Evolutionary conservation across 2,888 invertebrate species (phyloP).

Genomic region (Sphecodes monilicornis): DNA sequence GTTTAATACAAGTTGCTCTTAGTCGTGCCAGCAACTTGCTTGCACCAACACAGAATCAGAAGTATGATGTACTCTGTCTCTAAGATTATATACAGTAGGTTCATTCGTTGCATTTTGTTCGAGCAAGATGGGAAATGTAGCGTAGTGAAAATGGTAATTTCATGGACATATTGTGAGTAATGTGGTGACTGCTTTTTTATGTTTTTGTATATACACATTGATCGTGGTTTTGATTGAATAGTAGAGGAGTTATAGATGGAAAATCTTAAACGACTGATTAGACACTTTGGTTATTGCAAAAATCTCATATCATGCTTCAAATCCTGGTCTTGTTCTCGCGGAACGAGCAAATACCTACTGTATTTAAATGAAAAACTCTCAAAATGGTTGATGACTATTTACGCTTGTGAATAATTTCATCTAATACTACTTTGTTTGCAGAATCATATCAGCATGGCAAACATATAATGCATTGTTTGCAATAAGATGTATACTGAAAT

Average conservation of each 20-base stretch:
- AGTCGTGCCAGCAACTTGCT: constrained; percentile 93
- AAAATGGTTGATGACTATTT: constrained; percentile 12
- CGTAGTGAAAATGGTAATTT: no score
- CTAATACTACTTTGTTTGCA: constrained; percentile 82
- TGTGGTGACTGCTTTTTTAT: no score
- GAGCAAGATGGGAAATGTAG: no score
- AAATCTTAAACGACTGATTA: no score
- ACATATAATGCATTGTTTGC: constrained; percentile 97
- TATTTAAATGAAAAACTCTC: neutral
- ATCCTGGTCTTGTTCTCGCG: neutral
- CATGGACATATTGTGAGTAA: no score
- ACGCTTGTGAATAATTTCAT: neutral
- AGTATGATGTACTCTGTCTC: constrained; percentile 85
- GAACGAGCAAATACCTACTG: neutral
- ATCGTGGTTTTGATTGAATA: no score
- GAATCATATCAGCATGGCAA: constrained; percentile 95
- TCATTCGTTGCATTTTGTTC: neutral
- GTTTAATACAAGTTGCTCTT: constrained; percentile 94
- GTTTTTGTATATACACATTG: no score
- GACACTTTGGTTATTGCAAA: no score
- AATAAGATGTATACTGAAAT: constrained; percentile 93
- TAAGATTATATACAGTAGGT: neutral
- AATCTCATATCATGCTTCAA: neutral
- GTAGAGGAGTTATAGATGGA: no score
- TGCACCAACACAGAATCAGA: constrained; percentile 94